A percentile compares a stretch with the other conserved stretches of the same genome.
phyloP scores from a whole-genome alignment of 2,113 vertebrate species.

The Eulemur rufifrons region DNA sequence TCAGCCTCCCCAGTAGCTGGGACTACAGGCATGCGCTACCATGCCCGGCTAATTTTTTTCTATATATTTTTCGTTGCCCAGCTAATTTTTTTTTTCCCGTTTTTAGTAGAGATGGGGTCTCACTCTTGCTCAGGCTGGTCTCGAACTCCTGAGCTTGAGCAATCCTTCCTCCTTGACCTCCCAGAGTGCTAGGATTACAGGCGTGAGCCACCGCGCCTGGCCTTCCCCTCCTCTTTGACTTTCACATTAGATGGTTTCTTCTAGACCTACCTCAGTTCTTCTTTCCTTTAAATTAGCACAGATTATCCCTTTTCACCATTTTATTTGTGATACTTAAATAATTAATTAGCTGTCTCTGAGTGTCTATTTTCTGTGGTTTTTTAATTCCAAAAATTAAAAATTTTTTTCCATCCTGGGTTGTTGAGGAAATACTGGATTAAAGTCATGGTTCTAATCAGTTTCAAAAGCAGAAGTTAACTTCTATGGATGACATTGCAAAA shows the following conservation, averaged over 20 bases:
- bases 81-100: too few species aligned
- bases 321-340: neutral
- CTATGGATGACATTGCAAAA: neutral
- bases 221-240: neutral
- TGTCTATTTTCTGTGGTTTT: slow-evolving; percentile 17
- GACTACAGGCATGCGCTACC: too few species aligned
- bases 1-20: too few species aligned
- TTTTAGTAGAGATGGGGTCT: too few species aligned
- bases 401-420: neutral
- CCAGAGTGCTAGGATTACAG: too few species aligned
- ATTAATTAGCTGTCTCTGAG: neutral
- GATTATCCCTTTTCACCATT: neutral
- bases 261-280: neutral
- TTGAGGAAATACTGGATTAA: neutral
- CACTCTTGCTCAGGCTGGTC: too few species aligned
- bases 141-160: too few species aligned
- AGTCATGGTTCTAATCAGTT: slow-evolving; percentile 6
- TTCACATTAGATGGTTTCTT: neutral
- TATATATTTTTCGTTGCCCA: too few species aligned
- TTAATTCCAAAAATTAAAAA: neutral
- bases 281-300: neutral
- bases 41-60: too few species aligned
- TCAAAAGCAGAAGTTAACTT: neutral
- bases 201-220: too few species aligned
- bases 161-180: too few species aligned